Evolutionary conservation across 2,888 invertebrate genomes (phyloP), one percentile per base, ranked within the genome.

Genomic region (Priocnemis perturbator): DNA sequence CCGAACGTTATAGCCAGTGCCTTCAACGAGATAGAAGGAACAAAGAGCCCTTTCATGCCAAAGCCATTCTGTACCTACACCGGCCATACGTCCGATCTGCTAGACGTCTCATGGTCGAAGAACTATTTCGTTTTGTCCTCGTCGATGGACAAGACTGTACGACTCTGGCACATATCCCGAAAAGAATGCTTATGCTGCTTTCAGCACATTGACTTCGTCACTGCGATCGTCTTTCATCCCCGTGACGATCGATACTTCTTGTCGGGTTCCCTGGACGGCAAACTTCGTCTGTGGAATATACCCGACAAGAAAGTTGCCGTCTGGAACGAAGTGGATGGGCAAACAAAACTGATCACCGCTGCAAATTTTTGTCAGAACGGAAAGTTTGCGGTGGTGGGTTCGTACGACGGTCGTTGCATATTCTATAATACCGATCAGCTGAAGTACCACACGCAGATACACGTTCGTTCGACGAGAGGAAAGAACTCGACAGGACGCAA

Each of bases 81-180:
- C 14, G 99, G 98, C 0, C 99, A 99, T 89, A 96, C 97, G 0
- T 98, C 98, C 0, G 99, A 99, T 89, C 91, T 99, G 2, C 91
- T 99, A 0, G 99, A 99, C 89, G 95, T 99, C 0, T 96, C 98
- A 5, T 99, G 99, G 99, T 99, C 98, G 0, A 99, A 98, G 91
- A 98, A 98, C 90, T 98, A 98, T 89, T 99, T 99, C 87, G 94
- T 99, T 61, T 90, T 99, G n/a, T 98, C 98, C 0, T 97, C 98
- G 45, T 98, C 98, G 2, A 98, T 98, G 98, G 98, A 99, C 88
- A 98, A 98, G 89, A 99, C 99, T 0, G 99, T 99, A 1, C 91
- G 97, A 59, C 90, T 99, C 69, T 99, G 99, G 99, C 99, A 99
- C 89, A 97, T 99, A 73, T 98, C 98, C 0, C 91, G 99, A 47